These are phyloP conservation scores for Palythoa heliodiscus DNA, from an alignment of 92 coral and sea anemone species.

Conservation along the genomic window DNA sequence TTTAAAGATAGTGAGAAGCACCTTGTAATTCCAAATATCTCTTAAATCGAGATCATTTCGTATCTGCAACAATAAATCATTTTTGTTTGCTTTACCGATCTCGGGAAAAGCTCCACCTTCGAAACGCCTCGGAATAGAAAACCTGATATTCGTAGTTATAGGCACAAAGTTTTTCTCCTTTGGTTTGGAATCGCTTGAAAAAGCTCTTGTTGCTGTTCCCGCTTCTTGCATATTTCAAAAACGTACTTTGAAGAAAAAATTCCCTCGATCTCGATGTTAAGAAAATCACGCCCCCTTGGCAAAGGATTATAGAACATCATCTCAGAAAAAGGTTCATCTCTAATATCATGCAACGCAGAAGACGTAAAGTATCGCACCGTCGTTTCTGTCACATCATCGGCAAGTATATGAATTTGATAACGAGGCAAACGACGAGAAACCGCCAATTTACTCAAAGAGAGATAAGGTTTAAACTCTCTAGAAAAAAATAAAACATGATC, in stretches of 20 bases:
- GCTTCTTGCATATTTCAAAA: background rate
- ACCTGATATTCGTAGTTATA: background rate
- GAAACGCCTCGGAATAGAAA: background rate
- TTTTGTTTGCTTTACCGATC: background rate
- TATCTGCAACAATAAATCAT: background rate
- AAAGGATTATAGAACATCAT: background rate
- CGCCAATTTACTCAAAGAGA: background rate
- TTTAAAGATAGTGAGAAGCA: background rate
- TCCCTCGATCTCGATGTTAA: no score
- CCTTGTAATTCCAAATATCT: background rate
- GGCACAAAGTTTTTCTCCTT: background rate
- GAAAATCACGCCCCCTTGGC: background rate
- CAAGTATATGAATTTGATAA: background rate
- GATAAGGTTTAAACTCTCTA: background rate
- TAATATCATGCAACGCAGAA: background rate
- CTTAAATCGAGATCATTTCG: background rate
- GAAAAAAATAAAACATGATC: background rate
- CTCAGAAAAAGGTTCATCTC: background rate
- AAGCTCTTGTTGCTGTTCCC: background rate
- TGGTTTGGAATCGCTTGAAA: background rate
- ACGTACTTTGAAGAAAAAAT: background rate
- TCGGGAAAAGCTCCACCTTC: background rate
- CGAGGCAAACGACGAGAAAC: background rate
- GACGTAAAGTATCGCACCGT: background rate
- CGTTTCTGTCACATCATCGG: background rate